Base-by-base conservation (phyloP, 2,888 invertebrate species). In the Dolomedes plantarius region DNA sequence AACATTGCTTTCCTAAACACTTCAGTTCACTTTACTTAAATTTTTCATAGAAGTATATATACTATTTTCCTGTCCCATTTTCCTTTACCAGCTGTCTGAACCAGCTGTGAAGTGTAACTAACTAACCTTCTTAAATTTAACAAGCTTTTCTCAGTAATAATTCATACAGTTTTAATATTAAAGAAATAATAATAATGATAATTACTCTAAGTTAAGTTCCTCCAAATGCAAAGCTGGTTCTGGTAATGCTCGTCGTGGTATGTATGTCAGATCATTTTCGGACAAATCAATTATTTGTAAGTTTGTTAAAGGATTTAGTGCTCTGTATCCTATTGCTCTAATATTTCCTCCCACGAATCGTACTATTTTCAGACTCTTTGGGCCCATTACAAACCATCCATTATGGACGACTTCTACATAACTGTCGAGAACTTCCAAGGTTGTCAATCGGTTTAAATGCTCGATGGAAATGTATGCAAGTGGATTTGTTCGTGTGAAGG, bases 121-220 rank as follows among this genome's bases (percentile, higher is more conserved):
- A n/a, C n/a, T n/a, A n/a, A n/a, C n/a, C n/a, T n/a, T n/a, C n/a
- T n/a, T n/a, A n/a, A n/a, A n/a, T n/a, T n/a, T n/a, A n/a, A n/a
- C n/a, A n/a, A n/a, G n/a, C n/a, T n/a, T n/a, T n/a, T n/a, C n/a
- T n/a, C n/a, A n/a, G n/a, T n/a, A n/a, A n/a, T n/a, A n/a, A n/a
- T n/a, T n/a, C n/a, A n/a, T n/a, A n/a, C n/a, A n/a, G n/a, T n/a
- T n/a, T n/a, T n/a, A n/a, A n/a, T n/a, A n/a, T n/a, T n/a, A n/a
- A n/a, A n/a, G n/a, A n/a, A n/a, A n/a, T n/a, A n/a, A n/a, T n/a
- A n/a, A n/a, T n/a, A 23, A 56, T 3, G 23, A 23, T 23, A 56
- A n/a, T 23, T 56, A 82, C 82, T 82, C 75, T 62, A 82, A 76
- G 76, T 82, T 46, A 1, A 82, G 36, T 41, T 76, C 82, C 27